Conservation (phyloP, 1,140 invertebrate species). For the Wiebesia pumilae region DNA sequence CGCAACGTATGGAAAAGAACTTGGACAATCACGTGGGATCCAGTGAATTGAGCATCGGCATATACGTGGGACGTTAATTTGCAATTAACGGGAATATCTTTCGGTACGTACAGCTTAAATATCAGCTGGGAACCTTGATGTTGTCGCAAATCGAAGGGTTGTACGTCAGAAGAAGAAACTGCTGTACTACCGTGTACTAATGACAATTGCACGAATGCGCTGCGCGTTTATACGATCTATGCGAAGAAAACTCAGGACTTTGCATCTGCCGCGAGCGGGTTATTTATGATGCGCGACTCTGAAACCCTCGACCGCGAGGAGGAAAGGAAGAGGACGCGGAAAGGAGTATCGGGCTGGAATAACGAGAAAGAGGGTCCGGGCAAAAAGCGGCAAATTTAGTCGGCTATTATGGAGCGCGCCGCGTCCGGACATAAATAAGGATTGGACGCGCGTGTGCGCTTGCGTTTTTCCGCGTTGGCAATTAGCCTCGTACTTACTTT, state of each 20-base stretch:
- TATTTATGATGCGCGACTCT: background rate
- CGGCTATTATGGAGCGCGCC: background rate
- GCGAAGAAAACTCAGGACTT: background rate
- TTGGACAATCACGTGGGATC: no score
- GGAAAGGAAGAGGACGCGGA: background rate
- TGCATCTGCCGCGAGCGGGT: background rate
- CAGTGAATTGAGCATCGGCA: no score
- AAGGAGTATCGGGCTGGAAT: background rate
- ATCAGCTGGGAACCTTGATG: background rate
- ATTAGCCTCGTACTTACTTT: conserved; percentile 24
- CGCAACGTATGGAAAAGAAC: no score
- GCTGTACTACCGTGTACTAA: no score
- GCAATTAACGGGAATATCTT: no score
- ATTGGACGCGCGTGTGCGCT: background rate
- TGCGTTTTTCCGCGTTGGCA: background rate
- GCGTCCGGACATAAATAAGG: background rate
- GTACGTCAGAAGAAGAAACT: background rate
- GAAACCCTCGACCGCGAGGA: no score
- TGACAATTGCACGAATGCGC: no score
- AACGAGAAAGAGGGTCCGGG: background rate
- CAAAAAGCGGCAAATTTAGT: background rate
- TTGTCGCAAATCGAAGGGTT: background rate
- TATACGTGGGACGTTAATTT: no score
- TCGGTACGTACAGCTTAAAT: no score
- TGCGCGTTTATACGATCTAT: no score